Conservation (phyloP, 2,113 vertebrate genomes). For the Microcebus jonahi region DNA sequence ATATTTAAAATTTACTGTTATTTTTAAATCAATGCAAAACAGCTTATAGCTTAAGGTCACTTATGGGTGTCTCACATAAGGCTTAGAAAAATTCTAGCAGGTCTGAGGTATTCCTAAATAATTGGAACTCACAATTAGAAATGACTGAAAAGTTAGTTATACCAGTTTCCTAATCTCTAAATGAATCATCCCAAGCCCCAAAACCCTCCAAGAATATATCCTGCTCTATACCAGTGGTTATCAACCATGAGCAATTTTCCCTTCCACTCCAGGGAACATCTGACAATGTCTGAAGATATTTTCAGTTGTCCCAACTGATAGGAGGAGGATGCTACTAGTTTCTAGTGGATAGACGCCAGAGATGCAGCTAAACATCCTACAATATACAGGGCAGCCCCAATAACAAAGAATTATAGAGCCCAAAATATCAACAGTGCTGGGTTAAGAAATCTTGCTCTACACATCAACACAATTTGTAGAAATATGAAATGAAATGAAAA, state of each 20-base stretch:
- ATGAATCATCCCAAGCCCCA: background rate
- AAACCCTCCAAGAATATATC: background rate
- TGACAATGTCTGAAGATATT: conserved; percentile 24
- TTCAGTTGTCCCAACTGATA: background rate
- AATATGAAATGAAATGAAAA: background rate
- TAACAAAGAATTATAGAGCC: background rate
- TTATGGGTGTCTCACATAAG: background rate
- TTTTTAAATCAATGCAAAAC: conserved; percentile 42
- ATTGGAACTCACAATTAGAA: background rate
- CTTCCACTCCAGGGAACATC: background rate
- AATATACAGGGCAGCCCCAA: background rate
- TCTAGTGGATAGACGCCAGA: background rate
- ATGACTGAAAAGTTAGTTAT: conserved; percentile 30
- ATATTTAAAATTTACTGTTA: background rate
- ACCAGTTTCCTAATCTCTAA: background rate
- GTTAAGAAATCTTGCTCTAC: background rate
- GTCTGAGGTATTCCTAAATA: background rate
- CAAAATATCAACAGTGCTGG: conserved; percentile 9
- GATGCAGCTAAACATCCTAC: background rate
- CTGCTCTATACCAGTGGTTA: background rate
- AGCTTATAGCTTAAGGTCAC: conserved; percentile 29
- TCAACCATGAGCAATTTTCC: background rate
- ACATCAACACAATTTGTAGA: background rate
- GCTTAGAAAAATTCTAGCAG: conserved; percentile 24
- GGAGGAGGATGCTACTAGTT: background rate